These are phyloP conservation scores for Chloroclysta siterata DNA, from an alignment of 2,888 invertebrate genomes.

Conservation along the genomic window DNA sequence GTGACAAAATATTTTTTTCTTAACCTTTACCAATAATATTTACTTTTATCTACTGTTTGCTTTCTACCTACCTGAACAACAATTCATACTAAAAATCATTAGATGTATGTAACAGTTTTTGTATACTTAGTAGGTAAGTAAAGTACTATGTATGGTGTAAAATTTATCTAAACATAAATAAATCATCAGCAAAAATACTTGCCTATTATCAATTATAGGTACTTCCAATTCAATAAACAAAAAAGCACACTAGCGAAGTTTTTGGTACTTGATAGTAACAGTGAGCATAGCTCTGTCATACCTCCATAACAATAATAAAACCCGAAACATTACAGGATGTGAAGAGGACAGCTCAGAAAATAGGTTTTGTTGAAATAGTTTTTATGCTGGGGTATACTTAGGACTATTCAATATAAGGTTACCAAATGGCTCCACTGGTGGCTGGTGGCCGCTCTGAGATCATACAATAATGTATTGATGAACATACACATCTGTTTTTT, in stretches of 20 bases:
- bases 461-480: no score
- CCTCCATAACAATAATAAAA: background rate
- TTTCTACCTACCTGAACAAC: background rate
- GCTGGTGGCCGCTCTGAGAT: no score
- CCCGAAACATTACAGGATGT: background rate
- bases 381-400: background rate
- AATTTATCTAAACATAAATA: constrained; percentile 1
- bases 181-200: background rate
- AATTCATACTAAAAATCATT: background rate
- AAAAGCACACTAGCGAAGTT: background rate
- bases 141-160: background rate
- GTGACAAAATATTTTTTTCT: background rate
- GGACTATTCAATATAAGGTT: no score
- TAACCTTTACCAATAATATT: constrained; percentile 2
- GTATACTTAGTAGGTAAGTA: background rate
- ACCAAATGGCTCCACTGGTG: no score
- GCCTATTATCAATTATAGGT: background rate
- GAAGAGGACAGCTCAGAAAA: background rate
- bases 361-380: background rate
- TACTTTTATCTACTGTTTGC: background rate
- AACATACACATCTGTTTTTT: background rate
- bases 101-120: background rate
- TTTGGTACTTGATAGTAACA: background rate
- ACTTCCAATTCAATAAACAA: background rate
- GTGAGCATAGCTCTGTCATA: background rate